A percentile compares a stretch with the other conserved stretches of the same genome.
phyloP scores from a whole-genome alignment of 30 jellyfish, hydroid and myxozoan genomes.

The Aurelia sp. region DNA sequence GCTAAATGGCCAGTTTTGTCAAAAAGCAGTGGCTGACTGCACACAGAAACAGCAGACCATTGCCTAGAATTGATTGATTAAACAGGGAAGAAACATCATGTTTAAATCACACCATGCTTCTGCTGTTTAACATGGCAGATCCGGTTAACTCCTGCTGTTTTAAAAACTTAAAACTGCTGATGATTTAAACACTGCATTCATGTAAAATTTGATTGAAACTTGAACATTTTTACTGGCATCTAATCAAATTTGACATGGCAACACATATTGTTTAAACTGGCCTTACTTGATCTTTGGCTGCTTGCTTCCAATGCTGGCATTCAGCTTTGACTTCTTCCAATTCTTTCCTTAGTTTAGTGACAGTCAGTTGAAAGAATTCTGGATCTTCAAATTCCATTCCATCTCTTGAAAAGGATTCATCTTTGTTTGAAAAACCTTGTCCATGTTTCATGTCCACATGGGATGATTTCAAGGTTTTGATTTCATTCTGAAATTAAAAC shows the following conservation, averaged over 20 bases:
- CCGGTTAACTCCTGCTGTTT: too few relatives aligned
- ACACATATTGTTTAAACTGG: not conserved
- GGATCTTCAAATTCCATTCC: conserved; percentile 69
- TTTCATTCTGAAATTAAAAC: conserved; percentile 29
- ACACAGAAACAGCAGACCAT: too few relatives aligned
- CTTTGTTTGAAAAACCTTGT: not conserved
- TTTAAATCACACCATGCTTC: too few relatives aligned
- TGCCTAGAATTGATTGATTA: too few relatives aligned
- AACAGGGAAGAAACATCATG: too few relatives aligned
- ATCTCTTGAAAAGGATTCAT: conserved; percentile 62
- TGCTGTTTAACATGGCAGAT: too few relatives aligned
- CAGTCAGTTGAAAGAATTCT: conserved; percentile 54
- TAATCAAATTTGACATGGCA: not conserved
- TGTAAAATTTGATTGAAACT: too few relatives aligned
- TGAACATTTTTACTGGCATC: too few relatives aligned
- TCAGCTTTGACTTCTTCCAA: conserved; percentile 43
- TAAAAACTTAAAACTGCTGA: too few relatives aligned
- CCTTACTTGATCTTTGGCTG: conserved; percentile 59
- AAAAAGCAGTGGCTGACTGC: too few relatives aligned
- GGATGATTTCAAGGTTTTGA: conserved; percentile 49
- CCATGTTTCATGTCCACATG: conserved; percentile 35
- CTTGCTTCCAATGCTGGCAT: conserved; percentile 76
- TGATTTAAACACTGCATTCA: too few relatives aligned
- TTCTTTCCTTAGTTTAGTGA: conserved; percentile 35
- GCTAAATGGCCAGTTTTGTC: too few relatives aligned